Evolutionary conservation across 2,888 invertebrate genomes (phyloP).

Genomic region (Epinotia ramella): DNA sequence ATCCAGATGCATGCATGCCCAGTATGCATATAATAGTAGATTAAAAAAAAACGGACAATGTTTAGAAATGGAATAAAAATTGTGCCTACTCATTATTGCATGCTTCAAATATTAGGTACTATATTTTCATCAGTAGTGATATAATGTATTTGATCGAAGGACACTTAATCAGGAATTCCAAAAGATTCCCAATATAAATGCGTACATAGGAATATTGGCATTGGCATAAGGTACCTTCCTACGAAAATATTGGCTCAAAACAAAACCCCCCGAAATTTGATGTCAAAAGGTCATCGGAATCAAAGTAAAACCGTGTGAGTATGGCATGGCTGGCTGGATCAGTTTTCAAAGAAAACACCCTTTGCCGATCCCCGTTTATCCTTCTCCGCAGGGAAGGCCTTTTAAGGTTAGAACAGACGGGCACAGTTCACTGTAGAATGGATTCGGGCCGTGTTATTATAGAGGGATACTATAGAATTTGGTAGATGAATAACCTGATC

Average conservation of each 20-base stretch:
- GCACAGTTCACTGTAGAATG: background rate
- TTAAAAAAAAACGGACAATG: too few species aligned
- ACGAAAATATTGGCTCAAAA: conserved; percentile 16
- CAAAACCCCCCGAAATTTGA: conserved; percentile 24
- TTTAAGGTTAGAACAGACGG: conserved; percentile 1
- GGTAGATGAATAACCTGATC: too few species aligned
- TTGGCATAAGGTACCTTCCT: background rate
- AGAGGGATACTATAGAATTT: too few species aligned
- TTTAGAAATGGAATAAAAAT: too few species aligned
- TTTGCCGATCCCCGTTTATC: conserved; percentile 60
- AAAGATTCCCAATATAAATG: background rate
- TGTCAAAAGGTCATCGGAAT: conserved; percentile 49
- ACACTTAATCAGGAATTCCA: background rate
- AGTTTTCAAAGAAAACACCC: conserved; percentile 71
- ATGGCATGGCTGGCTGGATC: conserved; percentile 61
- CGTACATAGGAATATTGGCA: background rate
- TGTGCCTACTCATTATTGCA: too few species aligned
- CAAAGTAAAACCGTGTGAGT: conserved; percentile 55
- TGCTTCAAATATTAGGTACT: too few species aligned
- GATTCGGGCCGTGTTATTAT: background rate
- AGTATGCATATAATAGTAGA: too few species aligned
- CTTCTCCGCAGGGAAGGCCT: conserved; percentile 51
- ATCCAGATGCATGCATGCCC: too few species aligned
- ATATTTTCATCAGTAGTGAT: too few species aligned
- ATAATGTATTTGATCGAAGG: too few species aligned